phyloP scores from a whole-genome alignment of 2,113 vertebrate genomes.

The Vulpes lagopus region DNA sequence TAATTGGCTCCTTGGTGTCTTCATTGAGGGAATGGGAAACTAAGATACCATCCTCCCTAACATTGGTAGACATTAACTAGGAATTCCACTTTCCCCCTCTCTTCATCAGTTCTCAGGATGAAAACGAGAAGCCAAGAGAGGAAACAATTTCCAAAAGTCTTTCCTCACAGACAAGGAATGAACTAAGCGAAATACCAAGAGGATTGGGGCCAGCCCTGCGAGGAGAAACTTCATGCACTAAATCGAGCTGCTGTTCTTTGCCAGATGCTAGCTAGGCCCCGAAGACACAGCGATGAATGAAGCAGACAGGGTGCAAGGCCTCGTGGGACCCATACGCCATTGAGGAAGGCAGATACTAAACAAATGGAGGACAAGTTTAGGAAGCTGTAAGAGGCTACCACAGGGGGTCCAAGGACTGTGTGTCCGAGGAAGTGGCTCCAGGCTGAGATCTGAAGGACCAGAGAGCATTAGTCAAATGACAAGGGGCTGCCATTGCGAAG shows the following conservation, averaged over 20 bases:
- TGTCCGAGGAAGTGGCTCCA: neutral
- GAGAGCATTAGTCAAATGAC: neutral
- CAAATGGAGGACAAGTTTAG: neutral
- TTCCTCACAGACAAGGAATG: neutral
- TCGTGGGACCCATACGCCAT: neutral
- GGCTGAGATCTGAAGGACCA: neutral
- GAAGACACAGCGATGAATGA: neutral
- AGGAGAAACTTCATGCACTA: neutral
- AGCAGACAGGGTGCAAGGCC: neutral
- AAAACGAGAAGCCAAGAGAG: slow-evolving; percentile 1
- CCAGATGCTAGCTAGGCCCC: neutral
- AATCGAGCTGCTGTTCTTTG: neutral
- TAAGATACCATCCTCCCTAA: neutral
- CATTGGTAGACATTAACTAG: neutral
- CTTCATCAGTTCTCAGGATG: neutral
- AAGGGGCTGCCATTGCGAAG: neutral
- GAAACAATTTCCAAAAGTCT: neutral
- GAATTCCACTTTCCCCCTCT: neutral
- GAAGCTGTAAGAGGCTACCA: neutral
- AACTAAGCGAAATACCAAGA: too few species aligned
- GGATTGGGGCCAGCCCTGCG: too few species aligned
- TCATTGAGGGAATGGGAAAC: too few species aligned
- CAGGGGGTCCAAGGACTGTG: neutral
- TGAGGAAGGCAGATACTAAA: neutral
- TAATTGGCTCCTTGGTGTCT: neutral